Evolutionary conservation across 2,113 vertebrate genomes (phyloP).

Genomic region (Nothobranchius furzeri): DNA sequence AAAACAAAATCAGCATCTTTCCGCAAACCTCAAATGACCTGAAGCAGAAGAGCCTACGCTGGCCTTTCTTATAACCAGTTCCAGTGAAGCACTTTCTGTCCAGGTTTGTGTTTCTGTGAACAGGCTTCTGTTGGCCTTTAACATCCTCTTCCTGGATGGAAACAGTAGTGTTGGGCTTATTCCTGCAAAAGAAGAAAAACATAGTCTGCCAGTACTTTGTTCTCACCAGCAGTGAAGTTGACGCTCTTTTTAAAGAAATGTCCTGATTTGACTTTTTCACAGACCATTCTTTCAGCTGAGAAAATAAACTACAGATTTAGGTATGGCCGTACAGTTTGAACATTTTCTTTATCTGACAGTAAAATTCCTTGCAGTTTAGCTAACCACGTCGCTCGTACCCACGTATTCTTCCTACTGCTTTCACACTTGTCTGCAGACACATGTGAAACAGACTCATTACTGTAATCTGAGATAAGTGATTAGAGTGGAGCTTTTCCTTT

Average conservation of each 20-base stretch:
- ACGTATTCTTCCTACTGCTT: conserved; percentile 48
- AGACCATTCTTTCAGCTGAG: too few species aligned
- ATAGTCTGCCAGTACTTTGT: too few species aligned
- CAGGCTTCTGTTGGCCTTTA: not conserved
- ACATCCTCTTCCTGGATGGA: not conserved
- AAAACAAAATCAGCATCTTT: not conserved
- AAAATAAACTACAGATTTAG: too few species aligned
- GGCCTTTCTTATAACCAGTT: not conserved
- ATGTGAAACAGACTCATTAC: conserved; percentile 55
- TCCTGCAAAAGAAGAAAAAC: not conserved
- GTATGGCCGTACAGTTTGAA: too few species aligned
- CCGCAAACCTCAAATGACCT: not conserved
- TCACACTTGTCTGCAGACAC: not conserved
- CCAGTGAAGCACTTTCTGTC: not conserved
- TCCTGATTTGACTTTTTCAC: too few species aligned
- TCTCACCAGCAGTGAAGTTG: too few species aligned
- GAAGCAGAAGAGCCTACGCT: not conserved
- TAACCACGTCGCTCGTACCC: conserved; percentile 12
- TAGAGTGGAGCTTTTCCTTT: conserved; percentile 24
- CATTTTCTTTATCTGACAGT: not conserved
- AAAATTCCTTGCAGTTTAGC: conserved; percentile 11
- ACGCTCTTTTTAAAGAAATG: too few species aligned
- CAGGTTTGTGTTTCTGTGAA: not conserved
- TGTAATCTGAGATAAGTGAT: conserved; percentile 22
- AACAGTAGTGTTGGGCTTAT: not conserved